These are phyloP conservation scores for Dryoscopus gambensis DNA, from an alignment of 2,113 vertebrate species.

Conservation along the genomic window DNA sequence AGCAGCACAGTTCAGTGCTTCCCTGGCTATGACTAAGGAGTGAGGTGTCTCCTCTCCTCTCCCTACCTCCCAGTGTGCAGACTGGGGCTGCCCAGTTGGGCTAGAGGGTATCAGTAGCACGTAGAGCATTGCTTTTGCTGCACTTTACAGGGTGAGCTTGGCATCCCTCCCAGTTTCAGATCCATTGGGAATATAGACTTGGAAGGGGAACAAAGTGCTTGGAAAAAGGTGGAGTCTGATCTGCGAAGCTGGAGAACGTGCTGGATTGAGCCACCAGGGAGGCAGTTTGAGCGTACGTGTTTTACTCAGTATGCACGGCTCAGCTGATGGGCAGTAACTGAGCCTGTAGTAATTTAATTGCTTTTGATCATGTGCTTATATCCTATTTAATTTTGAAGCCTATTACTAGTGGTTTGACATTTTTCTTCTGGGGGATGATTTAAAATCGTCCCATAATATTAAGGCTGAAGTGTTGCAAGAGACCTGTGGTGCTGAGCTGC, in stretches of 20 bases:
- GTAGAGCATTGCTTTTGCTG: neutral
- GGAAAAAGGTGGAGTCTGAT: constrained; percentile 18
- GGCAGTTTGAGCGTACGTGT: neutral
- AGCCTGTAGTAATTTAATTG: neutral
- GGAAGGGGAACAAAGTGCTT: constrained; percentile 52
- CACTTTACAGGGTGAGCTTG: neutral
- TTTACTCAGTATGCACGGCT: neutral
- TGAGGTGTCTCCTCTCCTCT: neutral
- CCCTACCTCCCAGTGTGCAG: neutral
- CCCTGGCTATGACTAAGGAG: neutral
- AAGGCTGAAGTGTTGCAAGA: neutral
- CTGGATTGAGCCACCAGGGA: constrained; percentile 9
- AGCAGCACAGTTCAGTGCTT: neutral
- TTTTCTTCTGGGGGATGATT: neutral
- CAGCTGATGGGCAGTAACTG: constrained; percentile 13
- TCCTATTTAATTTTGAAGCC: constrained; percentile 14
- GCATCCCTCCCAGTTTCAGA: constrained; percentile 49
- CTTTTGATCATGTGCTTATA: constrained; percentile 51
- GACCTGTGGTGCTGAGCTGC: neutral
- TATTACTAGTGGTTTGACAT: neutral
- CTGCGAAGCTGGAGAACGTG: neutral
- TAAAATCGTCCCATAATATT: neutral
- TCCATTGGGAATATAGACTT: constrained; percentile 52
- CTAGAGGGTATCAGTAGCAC: neutral
- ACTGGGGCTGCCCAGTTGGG: neutral